phyloP scores from a whole-genome alignment of 2,113 vertebrate species.

The Syngnathus scovelli region DNA sequence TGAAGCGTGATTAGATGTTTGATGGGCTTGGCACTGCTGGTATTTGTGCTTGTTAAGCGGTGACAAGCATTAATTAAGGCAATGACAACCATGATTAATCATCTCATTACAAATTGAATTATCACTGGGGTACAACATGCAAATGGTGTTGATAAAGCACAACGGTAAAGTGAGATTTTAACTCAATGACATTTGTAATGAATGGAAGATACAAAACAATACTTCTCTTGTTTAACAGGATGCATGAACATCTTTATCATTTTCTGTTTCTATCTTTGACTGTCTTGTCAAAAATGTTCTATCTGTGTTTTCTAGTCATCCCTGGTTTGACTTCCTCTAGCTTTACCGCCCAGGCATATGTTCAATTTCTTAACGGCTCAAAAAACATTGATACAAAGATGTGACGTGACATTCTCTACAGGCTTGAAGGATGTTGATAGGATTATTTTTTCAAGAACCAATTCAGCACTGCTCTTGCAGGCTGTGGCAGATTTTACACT shows the following conservation, averaged over 20 bases:
- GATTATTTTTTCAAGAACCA: slow-evolving; percentile 37
- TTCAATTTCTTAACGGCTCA: slow-evolving; percentile 30
- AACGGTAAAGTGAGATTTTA: slow-evolving; percentile 47
- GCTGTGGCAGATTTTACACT: slow-evolving; percentile 18
- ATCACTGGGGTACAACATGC: slow-evolving; percentile 53
- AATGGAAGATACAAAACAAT: slow-evolving; percentile 42
- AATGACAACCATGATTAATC: slow-evolving; percentile 64
- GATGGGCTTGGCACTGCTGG: slow-evolving; percentile 27
- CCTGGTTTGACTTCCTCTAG: slow-evolving; percentile 21
- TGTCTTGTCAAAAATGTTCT: too few species aligned
- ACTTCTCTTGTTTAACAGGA: slow-evolving; percentile 30
- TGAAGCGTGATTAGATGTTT: slow-evolving; percentile 37
- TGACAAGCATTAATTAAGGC: slow-evolving; percentile 54
- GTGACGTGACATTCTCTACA: slow-evolving; percentile 29
- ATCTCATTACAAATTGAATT: slow-evolving; percentile 62
- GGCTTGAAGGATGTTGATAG: slow-evolving; percentile 36
- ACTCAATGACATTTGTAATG: slow-evolving; percentile 41
- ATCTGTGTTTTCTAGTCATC: not conserved
- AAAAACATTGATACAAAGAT: slow-evolving; percentile 31
- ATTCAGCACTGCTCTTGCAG: slow-evolving; percentile 26
- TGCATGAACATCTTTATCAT: not conserved
- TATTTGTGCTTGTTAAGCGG: slow-evolving; percentile 38
- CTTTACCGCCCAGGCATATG: slow-evolving; percentile 32
- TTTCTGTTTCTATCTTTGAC: too few species aligned
- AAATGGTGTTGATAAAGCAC: slow-evolving; percentile 51